Evolutionary conservation across 2,888 invertebrate genomes (phyloP).

Genomic region (Gastrophysa polygoni): DNA sequence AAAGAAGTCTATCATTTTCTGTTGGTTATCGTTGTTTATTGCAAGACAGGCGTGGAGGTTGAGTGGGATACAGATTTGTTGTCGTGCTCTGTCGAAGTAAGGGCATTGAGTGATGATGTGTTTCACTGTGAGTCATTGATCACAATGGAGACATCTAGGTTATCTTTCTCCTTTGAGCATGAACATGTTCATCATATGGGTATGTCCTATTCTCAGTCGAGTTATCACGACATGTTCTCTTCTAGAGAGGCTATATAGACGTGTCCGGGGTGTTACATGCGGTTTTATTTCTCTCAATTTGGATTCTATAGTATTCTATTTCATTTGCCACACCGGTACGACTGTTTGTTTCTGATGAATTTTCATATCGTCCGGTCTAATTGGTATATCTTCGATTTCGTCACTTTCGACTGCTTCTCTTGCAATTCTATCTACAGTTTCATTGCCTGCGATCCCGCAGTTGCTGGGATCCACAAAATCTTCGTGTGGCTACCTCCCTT

Average conservation of each 20-base stretch:
- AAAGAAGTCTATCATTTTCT: too few species aligned
- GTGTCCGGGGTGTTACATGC: not conserved
- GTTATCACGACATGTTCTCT: not conserved
- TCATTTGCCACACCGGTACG: not conserved
- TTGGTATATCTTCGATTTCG: not conserved
- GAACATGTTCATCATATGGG: slow-evolving; percentile 4
- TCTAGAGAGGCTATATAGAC: not conserved
- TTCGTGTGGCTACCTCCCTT: not conserved
- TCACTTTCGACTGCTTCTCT: too few species aligned
- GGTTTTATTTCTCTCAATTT: not conserved
- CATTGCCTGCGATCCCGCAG: not conserved
- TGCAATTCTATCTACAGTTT: not conserved
- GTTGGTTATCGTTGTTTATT: too few species aligned
- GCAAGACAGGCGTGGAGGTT: not conserved
- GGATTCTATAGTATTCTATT: not conserved
- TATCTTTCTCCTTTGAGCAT: not conserved
- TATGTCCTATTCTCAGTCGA: slow-evolving; percentile 1
- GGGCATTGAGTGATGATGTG: not conserved
- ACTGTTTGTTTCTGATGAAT: not conserved
- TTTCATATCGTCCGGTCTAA: not conserved
- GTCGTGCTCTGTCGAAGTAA: too few species aligned
- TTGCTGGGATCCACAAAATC: not conserved
- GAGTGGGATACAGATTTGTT: not conserved
- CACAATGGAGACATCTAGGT: not conserved
- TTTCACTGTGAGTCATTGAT: not conserved